Base-by-base conservation (phyloP, 2,888 invertebrate genomes). In the Neoscelio sp. region DNA sequence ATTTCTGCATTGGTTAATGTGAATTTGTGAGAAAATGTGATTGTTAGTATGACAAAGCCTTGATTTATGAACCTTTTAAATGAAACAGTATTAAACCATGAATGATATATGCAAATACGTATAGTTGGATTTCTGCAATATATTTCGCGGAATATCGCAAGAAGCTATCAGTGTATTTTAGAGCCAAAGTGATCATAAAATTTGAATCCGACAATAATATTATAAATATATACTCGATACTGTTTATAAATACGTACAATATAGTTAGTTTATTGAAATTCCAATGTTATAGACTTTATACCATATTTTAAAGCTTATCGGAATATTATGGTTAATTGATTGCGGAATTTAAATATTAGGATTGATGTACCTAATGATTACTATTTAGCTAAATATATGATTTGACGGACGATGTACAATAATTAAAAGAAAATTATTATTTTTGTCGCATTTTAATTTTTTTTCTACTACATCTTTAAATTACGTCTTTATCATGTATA, bases 141-240 rank as follows among this genome's bases (percentile, higher is more conserved):
- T 54, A 52, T 44, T 54, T 23, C 10, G 44, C 40, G 33, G 52
- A 44, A 44, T 54, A 67, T 67, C 52, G 30, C 28, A 33, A 67
- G 50, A 40, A 33, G 40, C 54, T 18, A 54, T 54, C 54, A 30
- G 13, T 28, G 50, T 28, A 26, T 67, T 67, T 44, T 48, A 42
- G 18, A 65, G 52, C 20, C 40, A 15, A 17, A n/a, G 17, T n/a
- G 28, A 30, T 33, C 52, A 28, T 67, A 67, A 67, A 67, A 67
- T 67, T 67, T 67, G 17, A 54, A 18, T 20, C 18, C 50, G 50
- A 67, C 54, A 48, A 50, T 50, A 38, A 50, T 64, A 52, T 50
- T 28, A 65, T 40, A 50, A 64, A 64, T 38, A 35, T 40, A 52
- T 15, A 40, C 65, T 38, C 15, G 18, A 40, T 38, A 52, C 52